Evolutionary conservation across 2,888 invertebrate species (phyloP).

Genomic region (Hartigia nigra): DNA sequence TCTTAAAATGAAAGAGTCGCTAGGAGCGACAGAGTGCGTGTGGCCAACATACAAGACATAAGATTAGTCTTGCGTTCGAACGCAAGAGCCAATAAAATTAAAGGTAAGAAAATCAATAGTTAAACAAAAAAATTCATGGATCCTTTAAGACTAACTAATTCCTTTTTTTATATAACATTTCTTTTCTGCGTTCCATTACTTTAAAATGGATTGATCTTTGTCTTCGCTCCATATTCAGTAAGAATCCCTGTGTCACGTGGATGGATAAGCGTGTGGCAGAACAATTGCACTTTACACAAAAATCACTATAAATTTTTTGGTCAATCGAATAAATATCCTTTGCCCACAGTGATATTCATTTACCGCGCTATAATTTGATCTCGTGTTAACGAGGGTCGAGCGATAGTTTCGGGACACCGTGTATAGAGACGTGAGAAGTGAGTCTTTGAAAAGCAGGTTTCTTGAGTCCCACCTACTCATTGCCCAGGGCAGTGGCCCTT

Average conservation of each 20-base stretch:
- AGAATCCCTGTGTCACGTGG: background rate
- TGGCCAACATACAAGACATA: background rate
- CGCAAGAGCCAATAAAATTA: background rate
- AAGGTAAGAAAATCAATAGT: background rate
- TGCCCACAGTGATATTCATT: background rate
- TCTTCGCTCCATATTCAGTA: background rate
- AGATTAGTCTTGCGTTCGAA: background rate
- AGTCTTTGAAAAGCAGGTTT: conserved; percentile 31
- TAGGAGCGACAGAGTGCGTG: background rate
- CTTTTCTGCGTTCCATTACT: background rate
- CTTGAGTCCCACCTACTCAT: conserved; percentile 28
- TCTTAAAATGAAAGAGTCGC: background rate
- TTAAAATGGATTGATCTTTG: background rate
- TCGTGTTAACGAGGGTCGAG: background rate
- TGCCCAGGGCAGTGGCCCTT: conserved; percentile 6
- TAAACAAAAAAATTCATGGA: background rate
- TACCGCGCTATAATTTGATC: background rate
- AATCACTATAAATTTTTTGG: background rate
- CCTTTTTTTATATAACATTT: background rate
- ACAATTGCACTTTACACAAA: background rate
- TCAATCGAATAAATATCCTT: background rate
- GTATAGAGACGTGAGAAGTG: conserved; percentile 23
- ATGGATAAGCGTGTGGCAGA: background rate
- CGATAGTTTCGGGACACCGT: conserved; percentile 4
- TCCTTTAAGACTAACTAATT: background rate